These are phyloP conservation scores for Drosophila gunungcola DNA, from an alignment of 1,140 invertebrate species.

Conservation along the genomic window DNA sequence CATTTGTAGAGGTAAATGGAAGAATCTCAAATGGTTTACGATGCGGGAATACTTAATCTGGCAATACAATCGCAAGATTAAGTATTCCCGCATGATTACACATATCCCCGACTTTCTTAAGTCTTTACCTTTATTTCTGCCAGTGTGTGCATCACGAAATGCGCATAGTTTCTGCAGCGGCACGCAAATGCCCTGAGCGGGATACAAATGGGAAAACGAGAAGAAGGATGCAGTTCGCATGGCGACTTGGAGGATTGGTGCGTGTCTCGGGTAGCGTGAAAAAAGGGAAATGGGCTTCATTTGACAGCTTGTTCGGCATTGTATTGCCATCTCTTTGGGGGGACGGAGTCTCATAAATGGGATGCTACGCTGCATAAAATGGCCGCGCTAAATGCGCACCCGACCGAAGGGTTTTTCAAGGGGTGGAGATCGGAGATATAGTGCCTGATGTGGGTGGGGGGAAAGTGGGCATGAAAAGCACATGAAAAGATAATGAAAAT, in stretches of 20 bases:
- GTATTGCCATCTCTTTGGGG: slow-evolving; percentile 45
- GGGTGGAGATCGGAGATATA: neutral
- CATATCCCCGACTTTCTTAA: too few species aligned
- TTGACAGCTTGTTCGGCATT: slow-evolving; percentile 80
- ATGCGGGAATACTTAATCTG: too few species aligned
- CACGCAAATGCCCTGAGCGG: slow-evolving; percentile 50
- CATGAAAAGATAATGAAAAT: slow-evolving; percentile 66
- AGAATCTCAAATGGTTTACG: too few species aligned
- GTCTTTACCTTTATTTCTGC: neutral
- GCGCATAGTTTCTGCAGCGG: slow-evolving; percentile 71
- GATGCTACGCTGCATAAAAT: slow-evolving; percentile 55
- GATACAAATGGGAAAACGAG: slow-evolving; percentile 37
- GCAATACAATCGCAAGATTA: too few species aligned
- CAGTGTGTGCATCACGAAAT: slow-evolving; percentile 57
- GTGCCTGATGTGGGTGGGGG: slow-evolving; percentile 8
- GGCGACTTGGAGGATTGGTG: slow-evolving; percentile 42
- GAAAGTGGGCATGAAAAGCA: too few species aligned
- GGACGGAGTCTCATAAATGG: slow-evolving; percentile 41
- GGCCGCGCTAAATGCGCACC: slow-evolving; percentile 67
- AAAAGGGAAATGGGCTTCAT: slow-evolving; percentile 72
- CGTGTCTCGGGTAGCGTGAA: slow-evolving; percentile 21
- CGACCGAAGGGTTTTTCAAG: slow-evolving; percentile 13
- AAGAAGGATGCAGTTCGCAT: slow-evolving; percentile 31
- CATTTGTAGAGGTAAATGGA: too few species aligned
- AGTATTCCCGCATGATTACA: too few species aligned